phyloP scores from a whole-genome alignment of 2,113 vertebrate species.

The Nerophis lumbriciformis region DNA sequence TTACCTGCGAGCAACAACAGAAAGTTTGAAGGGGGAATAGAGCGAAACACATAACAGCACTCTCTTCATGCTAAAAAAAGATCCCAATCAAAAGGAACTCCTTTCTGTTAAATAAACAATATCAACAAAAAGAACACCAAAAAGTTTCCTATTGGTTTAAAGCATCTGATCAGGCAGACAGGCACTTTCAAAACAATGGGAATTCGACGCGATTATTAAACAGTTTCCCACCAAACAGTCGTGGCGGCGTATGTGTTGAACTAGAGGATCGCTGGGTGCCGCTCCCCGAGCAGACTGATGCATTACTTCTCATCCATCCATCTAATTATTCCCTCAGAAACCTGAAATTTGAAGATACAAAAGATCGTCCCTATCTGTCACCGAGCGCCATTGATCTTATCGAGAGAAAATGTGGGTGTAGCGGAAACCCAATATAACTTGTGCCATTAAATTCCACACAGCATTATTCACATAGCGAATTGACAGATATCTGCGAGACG shows the following conservation, averaged over 20 bases:
- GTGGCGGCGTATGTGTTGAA: slow-evolving; percentile 61
- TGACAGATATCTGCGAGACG: slow-evolving; percentile 77
- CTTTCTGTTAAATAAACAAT: slow-evolving; percentile 65
- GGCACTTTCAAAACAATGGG: slow-evolving; percentile 71
- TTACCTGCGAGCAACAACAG: slow-evolving; percentile 48
- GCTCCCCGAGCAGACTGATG: slow-evolving; percentile 64
- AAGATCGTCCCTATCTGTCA: slow-evolving; percentile 78
- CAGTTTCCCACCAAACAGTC: slow-evolving; percentile 69
- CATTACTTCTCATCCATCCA: slow-evolving; percentile 75
- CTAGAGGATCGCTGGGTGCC: slow-evolving; percentile 65
- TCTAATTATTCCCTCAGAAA: slow-evolving; percentile 84
- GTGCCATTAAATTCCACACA: slow-evolving; percentile 76
- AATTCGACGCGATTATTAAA: slow-evolving; percentile 69
- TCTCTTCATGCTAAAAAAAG: slow-evolving; percentile 41
- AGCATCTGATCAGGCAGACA: slow-evolving; percentile 53
- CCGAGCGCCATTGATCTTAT: slow-evolving; percentile 75
- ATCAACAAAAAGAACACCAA: slow-evolving; percentile 56
- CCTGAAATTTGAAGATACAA: slow-evolving; percentile 78
- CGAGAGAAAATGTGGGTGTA: slow-evolving; percentile 79
- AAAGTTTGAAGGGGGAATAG: slow-evolving; percentile 51
- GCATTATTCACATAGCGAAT: slow-evolving; percentile 76
- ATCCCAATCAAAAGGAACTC: slow-evolving; percentile 55
- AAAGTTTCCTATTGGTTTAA: slow-evolving; percentile 65
- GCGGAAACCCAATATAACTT: slow-evolving; percentile 78
- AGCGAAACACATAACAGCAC: slow-evolving; percentile 38